Percentiles rank a stretch among this genome's conserved stretches.
phyloP scores from a whole-genome alignment of 1,140 invertebrate species.

The Cataglyphis hispanica region DNA sequence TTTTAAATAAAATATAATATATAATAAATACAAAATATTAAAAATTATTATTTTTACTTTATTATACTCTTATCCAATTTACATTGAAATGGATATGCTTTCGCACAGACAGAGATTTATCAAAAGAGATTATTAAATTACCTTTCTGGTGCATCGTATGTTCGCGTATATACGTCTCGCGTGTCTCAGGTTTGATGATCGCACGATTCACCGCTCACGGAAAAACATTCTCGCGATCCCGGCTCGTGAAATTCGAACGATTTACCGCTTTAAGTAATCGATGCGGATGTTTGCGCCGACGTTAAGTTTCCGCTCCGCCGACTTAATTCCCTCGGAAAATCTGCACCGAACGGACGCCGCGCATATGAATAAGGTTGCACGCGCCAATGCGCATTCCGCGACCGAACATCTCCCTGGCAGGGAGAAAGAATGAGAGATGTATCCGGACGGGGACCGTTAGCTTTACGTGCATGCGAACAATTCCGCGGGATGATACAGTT shows the following conservation, averaged over 20 bases:
- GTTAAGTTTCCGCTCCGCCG: constrained; percentile 66
- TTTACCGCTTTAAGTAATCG: constrained; percentile 27
- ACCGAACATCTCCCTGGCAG: constrained; percentile 21
- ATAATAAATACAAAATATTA: too few species aligned
- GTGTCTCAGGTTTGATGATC: background rate
- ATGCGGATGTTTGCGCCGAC: constrained; percentile 12
- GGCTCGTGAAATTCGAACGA: constrained; percentile 19
- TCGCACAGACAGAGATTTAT: background rate
- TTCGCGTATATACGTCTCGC: background rate
- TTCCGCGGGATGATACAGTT: constrained; percentile 60
- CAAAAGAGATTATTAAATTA: background rate
- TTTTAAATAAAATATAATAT: too few species aligned
- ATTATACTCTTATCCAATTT: background rate
- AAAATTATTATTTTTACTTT: too few species aligned
- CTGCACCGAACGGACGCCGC: constrained; percentile 46
- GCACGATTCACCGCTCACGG: constrained; percentile 11
- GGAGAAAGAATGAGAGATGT: constrained; percentile 46
- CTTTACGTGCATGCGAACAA: constrained; percentile 54
- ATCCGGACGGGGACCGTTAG: constrained; percentile 66
- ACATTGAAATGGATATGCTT: background rate
- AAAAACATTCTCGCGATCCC: constrained; percentile 2
- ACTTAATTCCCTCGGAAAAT: constrained; percentile 63
- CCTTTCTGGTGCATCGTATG: background rate
- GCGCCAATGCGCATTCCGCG: constrained; percentile 56
- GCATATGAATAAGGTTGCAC: constrained; percentile 64